Base-by-base conservation (phyloP, 1,140 invertebrate genomes). In the Oedothorax gibbosus region DNA sequence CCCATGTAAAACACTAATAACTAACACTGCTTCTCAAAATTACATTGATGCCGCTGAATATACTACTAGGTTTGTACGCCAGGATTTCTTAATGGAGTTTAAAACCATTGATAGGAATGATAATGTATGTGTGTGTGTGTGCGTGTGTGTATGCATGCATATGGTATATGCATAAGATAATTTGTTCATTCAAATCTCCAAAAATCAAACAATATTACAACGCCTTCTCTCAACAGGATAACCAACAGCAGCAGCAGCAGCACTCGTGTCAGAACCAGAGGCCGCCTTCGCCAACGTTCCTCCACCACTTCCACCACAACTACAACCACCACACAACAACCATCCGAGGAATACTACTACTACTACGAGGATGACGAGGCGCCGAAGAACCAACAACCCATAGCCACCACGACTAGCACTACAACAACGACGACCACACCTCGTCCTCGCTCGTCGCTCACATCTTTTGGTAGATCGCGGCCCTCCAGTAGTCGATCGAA, bases 371-470 rank as follows among this genome's bases (percentile, higher is more conserved):
- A 85, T n/a, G 85, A 69, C 4, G 54, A 68, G 9, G 85, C 66
- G n/a, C n/a, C 35, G 7, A 35, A 10, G 1, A 72, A 72, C 21
- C 68, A 84, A 7, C 66, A 66, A 15, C 77, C 75, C n/a, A 76
- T 73, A 7, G 76, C 85, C 8, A 87, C 86, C 5, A 84, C 81
- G 9, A 84, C 81, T 9, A 79, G 62, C 62, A 87, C 86, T 14
- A 69, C 84, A 6, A 87, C 86, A n/a, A 86, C 87, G 0, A 87
- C 87, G 7, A 87, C 86, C 14, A 87, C 87, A 18, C 87, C 85
- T 7, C 78, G 85, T n/a, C 57, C 84, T 12, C 53, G 68, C 21
- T 53, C 80, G 18, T 60, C 86, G 0, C 54, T 76, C n/a, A 21
- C 60, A 18, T 35, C 69, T 56, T n/a, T 62, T 9, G 20, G 50